Evolutionary conservation across 1,140 invertebrate species (phyloP).

Genomic region (Chymomyza costata): DNA sequence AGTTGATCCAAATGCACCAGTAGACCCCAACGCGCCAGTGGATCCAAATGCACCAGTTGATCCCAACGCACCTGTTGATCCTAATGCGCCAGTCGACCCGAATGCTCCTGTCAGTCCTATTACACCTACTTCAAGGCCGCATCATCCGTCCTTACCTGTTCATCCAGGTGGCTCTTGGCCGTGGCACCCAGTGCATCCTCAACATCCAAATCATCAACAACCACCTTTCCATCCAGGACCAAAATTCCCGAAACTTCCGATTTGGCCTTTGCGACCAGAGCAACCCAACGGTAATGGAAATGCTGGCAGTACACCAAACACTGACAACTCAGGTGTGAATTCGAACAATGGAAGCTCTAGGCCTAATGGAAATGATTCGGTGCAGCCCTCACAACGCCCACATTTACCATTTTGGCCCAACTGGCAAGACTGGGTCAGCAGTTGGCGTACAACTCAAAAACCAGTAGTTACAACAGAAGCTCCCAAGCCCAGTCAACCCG

Average conservation of each 20-base stretch:
- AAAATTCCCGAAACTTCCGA: slow-evolving; percentile 24
- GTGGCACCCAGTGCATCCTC: slow-evolving; percentile 30
- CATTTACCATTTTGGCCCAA: slow-evolving; percentile 36
- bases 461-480: slow-evolving; percentile 11
- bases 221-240: slow-evolving; percentile 19
- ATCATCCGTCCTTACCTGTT: slow-evolving; percentile 19
- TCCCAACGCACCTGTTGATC: slow-evolving; percentile 6
- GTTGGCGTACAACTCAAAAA: slow-evolving; percentile 27
- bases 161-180: slow-evolving; percentile 33
- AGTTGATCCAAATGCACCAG: slow-evolving; percentile 15
- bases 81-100: slow-evolving; percentile 9
- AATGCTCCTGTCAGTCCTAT: slow-evolving; percentile 8
- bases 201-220: slow-evolving; percentile 6
- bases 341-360: background rate
- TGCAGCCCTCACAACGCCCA: slow-evolving; percentile 10
- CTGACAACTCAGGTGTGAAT: slow-evolving; percentile 1
- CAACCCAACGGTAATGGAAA: slow-evolving; percentile 24
- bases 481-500: slow-evolving; percentile 10
- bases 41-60: background rate
- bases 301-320: background rate
- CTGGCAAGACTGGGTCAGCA: slow-evolving; percentile 45
- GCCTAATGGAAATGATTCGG: slow-evolving; percentile 4
- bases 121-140: background rate
- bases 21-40: slow-evolving; percentile 6
- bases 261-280: slow-evolving; percentile 28